Percentiles rank a stretch among this genome's conserved stretches.
Evolutionary conservation across 2,888 invertebrate genomes (phyloP).

Genomic region (Dusona sp.): DNA sequence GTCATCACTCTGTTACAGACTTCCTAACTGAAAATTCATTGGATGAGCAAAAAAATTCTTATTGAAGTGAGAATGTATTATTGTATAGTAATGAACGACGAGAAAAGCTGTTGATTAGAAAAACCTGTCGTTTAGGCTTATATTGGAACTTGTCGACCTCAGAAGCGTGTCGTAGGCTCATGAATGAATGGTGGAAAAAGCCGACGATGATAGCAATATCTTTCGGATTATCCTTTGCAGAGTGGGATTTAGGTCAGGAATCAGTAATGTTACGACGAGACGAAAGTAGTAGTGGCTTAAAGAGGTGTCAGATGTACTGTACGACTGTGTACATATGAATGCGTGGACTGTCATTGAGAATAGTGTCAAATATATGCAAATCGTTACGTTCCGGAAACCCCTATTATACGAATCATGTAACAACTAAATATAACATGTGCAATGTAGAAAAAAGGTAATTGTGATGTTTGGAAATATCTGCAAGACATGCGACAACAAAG

Average conservation of each 20-base stretch:
- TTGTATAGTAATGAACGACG: background rate
- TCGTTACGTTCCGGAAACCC: background rate
- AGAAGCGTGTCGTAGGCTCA: background rate
- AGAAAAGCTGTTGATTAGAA: background rate
- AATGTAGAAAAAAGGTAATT: background rate
- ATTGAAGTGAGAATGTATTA: background rate
- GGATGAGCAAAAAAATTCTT: background rate
- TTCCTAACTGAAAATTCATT: background rate
- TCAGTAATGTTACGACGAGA: conserved; percentile 77
- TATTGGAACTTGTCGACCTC: conserved; percentile 4
- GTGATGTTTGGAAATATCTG: background rate
- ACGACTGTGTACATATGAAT: background rate
- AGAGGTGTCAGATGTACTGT: background rate
- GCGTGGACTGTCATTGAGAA: background rate
- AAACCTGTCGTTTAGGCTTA: background rate
- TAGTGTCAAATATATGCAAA: background rate
- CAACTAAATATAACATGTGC: background rate
- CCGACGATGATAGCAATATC: conserved; percentile 77
- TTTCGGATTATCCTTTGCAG: conserved; percentile 78
- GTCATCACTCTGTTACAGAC: background rate
- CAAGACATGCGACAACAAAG: background rate
- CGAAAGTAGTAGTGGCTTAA: conserved; percentile 71
- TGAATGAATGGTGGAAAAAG: conserved; percentile 67
- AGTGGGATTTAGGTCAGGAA: conserved; percentile 77
- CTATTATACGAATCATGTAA: background rate